These are phyloP conservation scores for Thripadectes ignobilis DNA, from an alignment of 2,797 vertebrate species.

Conservation along the genomic window DNA sequence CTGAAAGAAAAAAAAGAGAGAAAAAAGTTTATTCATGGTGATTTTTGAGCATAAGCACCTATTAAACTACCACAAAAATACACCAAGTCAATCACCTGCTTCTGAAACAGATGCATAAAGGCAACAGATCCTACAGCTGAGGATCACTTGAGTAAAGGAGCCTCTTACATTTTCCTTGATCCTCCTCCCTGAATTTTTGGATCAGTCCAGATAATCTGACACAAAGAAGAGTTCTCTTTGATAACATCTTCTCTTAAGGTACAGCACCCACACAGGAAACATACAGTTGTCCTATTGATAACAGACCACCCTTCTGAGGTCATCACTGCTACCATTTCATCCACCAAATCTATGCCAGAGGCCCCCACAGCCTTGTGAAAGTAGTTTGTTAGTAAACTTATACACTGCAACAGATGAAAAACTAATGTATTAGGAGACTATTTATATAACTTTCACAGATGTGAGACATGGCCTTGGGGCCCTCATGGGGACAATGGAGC, in stretches of 20 bases:
- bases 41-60: neutral
- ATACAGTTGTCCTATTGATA: neutral
- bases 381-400: neutral
- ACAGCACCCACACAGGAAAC: neutral
- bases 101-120: neutral
- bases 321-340: neutral
- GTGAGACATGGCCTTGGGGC: neutral
- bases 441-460: neutral
- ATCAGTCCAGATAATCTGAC: neutral
- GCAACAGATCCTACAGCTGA: neutral
- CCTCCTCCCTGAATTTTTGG: neutral
- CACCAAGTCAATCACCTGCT: neutral
- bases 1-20: slow-evolving; percentile 67
- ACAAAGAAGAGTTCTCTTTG: neutral
- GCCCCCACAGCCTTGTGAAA: neutral
- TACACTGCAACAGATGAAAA: neutral
- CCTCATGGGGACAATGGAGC: neutral
- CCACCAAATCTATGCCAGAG: neutral
- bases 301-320: neutral
- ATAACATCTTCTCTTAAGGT: neutral
- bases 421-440: neutral
- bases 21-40: neutral
- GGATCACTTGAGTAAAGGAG: neutral
- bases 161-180: neutral
- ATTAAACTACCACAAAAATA: neutral